A percentile compares a stretch with the other conserved stretches of the same genome.
Evolutionary conservation across 2,113 vertebrate genomes (phyloP).

Genomic region (Hylia prasina): DNA sequence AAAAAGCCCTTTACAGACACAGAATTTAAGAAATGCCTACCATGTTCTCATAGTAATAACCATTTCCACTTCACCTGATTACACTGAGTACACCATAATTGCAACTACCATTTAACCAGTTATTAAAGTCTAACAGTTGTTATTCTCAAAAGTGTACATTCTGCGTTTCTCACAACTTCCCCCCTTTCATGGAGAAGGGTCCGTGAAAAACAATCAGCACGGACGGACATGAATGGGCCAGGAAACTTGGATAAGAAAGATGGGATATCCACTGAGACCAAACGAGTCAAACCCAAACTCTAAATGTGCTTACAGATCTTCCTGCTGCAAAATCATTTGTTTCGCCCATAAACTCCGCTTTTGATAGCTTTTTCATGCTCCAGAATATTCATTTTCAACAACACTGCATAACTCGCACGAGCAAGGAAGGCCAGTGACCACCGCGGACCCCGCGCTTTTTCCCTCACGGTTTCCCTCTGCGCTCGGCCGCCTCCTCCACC

Average conservation of each 20-base stretch:
- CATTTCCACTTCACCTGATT: neutral
- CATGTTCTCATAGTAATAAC: neutral
- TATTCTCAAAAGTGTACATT: neutral
- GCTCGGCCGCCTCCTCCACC: neutral
- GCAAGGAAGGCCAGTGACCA: neutral
- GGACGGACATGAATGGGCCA: neutral
- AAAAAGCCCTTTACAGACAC: neutral
- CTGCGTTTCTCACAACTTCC: neutral
- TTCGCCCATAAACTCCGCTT: neutral
- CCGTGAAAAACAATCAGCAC: neutral
- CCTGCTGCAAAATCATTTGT: neutral
- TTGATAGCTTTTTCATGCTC: neutral
- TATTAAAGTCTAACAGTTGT: neutral
- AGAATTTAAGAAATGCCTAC: neutral
- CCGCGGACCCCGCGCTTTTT: neutral
- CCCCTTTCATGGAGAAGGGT: neutral
- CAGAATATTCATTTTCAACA: neutral
- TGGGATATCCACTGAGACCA: neutral
- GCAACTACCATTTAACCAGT: neutral
- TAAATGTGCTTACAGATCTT: neutral
- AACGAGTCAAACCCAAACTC: neutral
- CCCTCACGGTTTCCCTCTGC: too few relatives aligned
- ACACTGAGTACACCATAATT: neutral
- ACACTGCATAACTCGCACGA: neutral
- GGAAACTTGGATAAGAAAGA: neutral